Evolutionary conservation across 2,113 vertebrate genomes (phyloP).

Genomic region (Oryzias javanicus): DNA sequence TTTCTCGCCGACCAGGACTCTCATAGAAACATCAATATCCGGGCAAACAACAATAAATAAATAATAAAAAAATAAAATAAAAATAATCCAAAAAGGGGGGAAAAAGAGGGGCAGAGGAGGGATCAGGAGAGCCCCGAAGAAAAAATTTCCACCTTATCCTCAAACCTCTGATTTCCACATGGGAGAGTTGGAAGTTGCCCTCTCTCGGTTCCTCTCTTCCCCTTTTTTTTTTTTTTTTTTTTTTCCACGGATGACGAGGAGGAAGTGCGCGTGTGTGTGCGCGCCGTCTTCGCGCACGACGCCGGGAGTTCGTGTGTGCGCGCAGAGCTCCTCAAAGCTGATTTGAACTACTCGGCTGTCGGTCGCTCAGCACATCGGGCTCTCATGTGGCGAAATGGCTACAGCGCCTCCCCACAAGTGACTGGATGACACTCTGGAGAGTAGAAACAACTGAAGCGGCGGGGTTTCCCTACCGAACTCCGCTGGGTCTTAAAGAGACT

Average conservation of each 20-base stretch:
- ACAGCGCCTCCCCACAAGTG: constrained; percentile 81
- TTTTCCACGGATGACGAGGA: constrained; percentile 56
- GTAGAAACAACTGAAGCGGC: constrained; percentile 73
- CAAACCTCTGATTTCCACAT: constrained; percentile 66
- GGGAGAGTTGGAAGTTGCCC: constrained; percentile 67
- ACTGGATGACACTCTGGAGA: constrained; percentile 75
- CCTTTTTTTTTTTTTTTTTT: constrained; percentile 12
- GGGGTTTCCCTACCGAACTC: constrained; percentile 71
- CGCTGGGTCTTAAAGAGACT: constrained; percentile 80
- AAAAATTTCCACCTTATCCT: constrained; percentile 58
- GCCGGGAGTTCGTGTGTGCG: constrained; percentile 22
- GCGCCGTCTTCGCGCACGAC: constrained; percentile 54
- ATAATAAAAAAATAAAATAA: neutral
- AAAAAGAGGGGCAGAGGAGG: constrained; percentile 33
- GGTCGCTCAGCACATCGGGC: constrained; percentile 64
- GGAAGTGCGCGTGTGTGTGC: constrained; percentile 54
- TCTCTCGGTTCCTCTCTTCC: constrained; percentile 37
- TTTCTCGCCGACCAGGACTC: constrained; percentile 64
- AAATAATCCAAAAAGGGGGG: constrained; percentile 40
- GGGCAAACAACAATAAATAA: constrained; percentile 14
- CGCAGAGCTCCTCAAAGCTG: constrained; percentile 59
- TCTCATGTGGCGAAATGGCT: constrained; percentile 78
- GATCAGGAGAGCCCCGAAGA: constrained; percentile 41
- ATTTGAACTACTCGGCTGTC: constrained; percentile 66
- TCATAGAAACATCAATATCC: constrained; percentile 75